Base-by-base conservation (phyloP, 2,888 invertebrate species). In the Byasa hedistus region DNA sequence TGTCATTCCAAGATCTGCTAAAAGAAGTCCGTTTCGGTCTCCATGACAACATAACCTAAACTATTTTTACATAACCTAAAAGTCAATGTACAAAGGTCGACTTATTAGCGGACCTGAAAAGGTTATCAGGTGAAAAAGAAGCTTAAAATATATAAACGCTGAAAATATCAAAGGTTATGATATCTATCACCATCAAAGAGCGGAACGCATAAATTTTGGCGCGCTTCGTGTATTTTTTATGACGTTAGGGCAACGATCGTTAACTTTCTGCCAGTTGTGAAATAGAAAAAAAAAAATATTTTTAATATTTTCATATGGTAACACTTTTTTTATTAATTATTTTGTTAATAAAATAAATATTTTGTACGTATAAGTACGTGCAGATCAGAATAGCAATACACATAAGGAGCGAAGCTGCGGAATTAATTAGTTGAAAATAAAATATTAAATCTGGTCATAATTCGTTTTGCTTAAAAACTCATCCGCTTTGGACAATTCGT, bases 61-160 rank as follows among this genome's bases (percentile, higher is more conserved):
- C 60, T 5, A 21, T 39, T 39, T 61, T 61, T 22, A 61, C 21
- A 32, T 61, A 52, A 61, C 23, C 51, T 22, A 32, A 61, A 48
- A 22, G 24, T 22, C 10, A 17, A 4, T 32, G 32, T 52, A 52
- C 51, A 52, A 61, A 61, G 32, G 60, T 51, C 51, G 22, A n/a
- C 10, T 27, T 32, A 32, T n/a, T 32, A 27, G 52, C 21, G n/a
- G 21, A 52, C 27, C 15, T 32, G 10, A 32, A 21, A 52, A 61
- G 60, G 60, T 52, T 32, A 61, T 24, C 17, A 7, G 32, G 12
- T 1, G 21, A 32, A 61, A 62, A 8, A 55, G 22, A 55, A 39
- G 44, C n/a, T 51, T 8, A n/a, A n/a, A n/a, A 52, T 22, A n/a
- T 55, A 44, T 52, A 63, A 68, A 21, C 17, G 19, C 15, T 21